These are phyloP conservation scores for Zosterops hypoxanthus DNA, from an alignment of 2,113 vertebrate species.

Conservation along the genomic window DNA sequence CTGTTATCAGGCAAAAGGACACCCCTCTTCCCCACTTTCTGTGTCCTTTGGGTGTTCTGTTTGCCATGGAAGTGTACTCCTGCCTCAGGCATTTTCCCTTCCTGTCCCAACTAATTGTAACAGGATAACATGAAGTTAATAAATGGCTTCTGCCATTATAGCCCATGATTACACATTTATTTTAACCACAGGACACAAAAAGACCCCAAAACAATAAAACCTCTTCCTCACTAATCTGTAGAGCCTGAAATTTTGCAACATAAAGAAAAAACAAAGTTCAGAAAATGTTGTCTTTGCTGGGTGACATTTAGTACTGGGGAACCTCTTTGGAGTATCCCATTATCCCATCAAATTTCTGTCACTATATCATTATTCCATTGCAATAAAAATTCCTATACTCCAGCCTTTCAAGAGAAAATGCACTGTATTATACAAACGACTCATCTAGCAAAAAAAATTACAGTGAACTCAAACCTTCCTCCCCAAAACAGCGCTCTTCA, in stretches of 20 bases:
- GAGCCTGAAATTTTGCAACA: neutral
- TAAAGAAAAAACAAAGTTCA: neutral
- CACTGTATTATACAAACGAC: neutral
- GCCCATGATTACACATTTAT: neutral
- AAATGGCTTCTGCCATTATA: neutral
- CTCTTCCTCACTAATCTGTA: neutral
- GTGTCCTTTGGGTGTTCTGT: neutral
- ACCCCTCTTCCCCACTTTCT: neutral
- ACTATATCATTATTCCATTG: neutral
- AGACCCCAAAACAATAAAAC: fast-evolving
- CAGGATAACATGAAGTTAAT: neutral
- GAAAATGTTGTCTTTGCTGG: neutral
- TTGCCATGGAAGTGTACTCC: neutral
- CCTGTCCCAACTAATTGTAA: neutral
- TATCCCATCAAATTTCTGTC: neutral
- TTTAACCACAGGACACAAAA: neutral
- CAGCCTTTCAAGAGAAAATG: neutral
- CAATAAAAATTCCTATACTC: neutral
- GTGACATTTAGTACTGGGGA: neutral
- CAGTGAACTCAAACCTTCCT: neutral
- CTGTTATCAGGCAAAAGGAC: neutral
- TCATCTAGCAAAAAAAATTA: neutral
- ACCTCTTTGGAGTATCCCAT: neutral
- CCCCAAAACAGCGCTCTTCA: neutral
- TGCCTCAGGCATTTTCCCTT: neutral